phyloP scores from a whole-genome alignment of 2,113 vertebrate species.

The Vidua macroura region DNA sequence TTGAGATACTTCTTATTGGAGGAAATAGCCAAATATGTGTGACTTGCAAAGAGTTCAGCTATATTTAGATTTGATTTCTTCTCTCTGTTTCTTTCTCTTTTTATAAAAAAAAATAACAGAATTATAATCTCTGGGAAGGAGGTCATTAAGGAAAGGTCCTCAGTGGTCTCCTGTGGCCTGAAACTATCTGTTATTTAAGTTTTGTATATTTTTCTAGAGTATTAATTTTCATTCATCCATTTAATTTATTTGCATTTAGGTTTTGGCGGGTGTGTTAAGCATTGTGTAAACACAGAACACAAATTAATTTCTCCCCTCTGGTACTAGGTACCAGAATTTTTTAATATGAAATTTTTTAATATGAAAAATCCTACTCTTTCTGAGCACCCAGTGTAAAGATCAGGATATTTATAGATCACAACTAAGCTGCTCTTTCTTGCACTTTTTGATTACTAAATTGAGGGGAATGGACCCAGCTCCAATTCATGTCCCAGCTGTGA shows the following conservation, averaged over 20 bases:
- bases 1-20: not conserved
- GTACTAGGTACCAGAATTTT: not conserved
- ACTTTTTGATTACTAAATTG: not conserved
- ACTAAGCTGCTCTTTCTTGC: not conserved
- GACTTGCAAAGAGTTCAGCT: not conserved
- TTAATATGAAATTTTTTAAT: not conserved
- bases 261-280: not conserved
- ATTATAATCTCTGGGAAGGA: not conserved
- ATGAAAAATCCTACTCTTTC: not conserved
- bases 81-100: not conserved
- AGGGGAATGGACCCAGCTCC: not conserved
- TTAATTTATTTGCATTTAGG: not conserved
- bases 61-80: not conserved
- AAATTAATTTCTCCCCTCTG: not conserved
- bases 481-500: not conserved
- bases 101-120: not conserved
- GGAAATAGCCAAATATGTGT: not conserved
- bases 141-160: not conserved
- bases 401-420: not conserved
- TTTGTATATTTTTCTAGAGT: not conserved
- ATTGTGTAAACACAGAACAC: not conserved
- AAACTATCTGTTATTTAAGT: not conserved
- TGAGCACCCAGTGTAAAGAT: not conserved
- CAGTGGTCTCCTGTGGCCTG: not conserved
- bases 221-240: not conserved